Evolutionary conservation across 2,113 vertebrate genomes (phyloP), one percentile per base, ranked within the genome.

Genomic region (Macquaria australasica): DNA sequence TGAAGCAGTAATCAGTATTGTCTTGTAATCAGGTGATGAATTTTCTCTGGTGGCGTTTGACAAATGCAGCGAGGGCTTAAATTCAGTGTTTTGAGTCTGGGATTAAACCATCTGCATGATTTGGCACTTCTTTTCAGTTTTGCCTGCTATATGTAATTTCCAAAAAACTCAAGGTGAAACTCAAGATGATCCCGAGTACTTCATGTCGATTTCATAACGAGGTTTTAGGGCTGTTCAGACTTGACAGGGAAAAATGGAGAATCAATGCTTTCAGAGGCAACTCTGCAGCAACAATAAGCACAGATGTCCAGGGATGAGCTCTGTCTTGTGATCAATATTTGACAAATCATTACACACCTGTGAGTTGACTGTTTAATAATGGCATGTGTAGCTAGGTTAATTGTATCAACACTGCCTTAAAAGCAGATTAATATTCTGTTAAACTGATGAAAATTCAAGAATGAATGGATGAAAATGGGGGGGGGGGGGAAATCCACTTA

Each of bases 101-200:
- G 88, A 89, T 90, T 90, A 88, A 88, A 86, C 92, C 90, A 89
- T 90, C 88, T 88, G 90, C 79, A 69, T 67, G 70, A 88, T 89
- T 90, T 90, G 88, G 88, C 81, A 69, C 8, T 87, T 90, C 39
- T 77, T 50, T 79, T 78, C 71, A 76, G 75, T 79, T 73, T 58
- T 60, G n/a, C 53, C 34, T 58, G 66, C 74, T 77, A 43, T 34
- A 31, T 84, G n/a, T n/a, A n/a, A n/a, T n/a, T n/a, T n/a, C n/a
- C n/a, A n/a, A n/a, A n/a, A n/a, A n/a, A n/a, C n/a, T n/a, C n/a
- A n/a, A n/a, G n/a, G n/a, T n/a, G n/a, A n/a, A n/a, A n/a, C n/a
- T n/a, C 48, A 14, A 77, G 45, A 51, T 9, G 12, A 55, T 63
- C 68, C 37, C 1, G 2, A 73, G 48, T 69, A 64, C 62, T 55